Percentiles rank a stretch among this genome's conserved stretches.
Conservation (phyloP, 92 coral and sea anemone genomes). For the Muricea muricata region DNA sequence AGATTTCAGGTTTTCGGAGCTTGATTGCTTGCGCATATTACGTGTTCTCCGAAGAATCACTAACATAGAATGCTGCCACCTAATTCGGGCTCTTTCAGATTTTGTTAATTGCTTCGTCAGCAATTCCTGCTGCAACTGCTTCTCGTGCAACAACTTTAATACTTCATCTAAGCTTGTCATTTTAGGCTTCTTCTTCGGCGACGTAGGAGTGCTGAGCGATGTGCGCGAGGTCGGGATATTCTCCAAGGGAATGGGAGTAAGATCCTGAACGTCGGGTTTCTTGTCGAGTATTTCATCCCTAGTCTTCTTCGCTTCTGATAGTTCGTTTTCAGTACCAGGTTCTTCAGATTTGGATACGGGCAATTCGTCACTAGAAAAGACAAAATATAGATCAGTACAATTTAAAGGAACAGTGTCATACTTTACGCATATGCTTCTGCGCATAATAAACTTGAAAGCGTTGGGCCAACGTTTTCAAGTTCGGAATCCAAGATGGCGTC, state of each 20-base stretch:
- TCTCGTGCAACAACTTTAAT: conserved; percentile 85
- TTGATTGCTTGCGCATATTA: conserved; percentile 61
- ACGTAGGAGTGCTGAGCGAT: conserved; percentile 29
- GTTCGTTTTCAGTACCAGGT: not conserved
- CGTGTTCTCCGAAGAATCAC: conserved; percentile 76
- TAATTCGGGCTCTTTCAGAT: conserved; percentile 74
- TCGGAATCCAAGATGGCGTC: no score
- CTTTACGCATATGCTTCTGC: no score
- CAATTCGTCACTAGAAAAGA: not conserved
- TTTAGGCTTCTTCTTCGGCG: conserved; percentile 41
- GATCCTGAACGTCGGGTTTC: not conserved
- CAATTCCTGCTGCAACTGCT: conserved; percentile 78
- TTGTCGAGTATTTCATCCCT: not conserved
- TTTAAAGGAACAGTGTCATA: no score
- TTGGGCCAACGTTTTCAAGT: no score
- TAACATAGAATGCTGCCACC: conserved; percentile 88
- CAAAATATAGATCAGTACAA: not conserved
- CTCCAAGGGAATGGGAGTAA: not conserved
- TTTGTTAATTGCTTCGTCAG: conserved; percentile 70
- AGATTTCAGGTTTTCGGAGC: conserved; percentile 46
- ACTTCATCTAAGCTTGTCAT: conserved; percentile 87
- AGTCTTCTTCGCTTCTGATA: not conserved
- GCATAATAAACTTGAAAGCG: no score
- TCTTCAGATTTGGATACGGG: not conserved
- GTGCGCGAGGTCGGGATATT: not conserved